Conservation (phyloP, 2,797 vertebrate genomes). For the Sternotherus odoratus region DNA sequence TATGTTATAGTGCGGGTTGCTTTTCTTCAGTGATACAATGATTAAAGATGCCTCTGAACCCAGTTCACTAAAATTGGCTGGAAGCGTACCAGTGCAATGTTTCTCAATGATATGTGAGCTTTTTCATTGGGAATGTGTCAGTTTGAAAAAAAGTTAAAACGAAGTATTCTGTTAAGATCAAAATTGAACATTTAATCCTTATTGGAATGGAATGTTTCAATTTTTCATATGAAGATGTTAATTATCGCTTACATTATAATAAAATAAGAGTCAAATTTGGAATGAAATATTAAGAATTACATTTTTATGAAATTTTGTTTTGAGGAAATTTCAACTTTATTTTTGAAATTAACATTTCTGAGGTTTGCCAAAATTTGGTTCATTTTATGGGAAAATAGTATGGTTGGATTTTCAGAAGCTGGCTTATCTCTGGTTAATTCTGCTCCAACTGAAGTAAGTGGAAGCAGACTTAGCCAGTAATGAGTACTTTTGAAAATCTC, state of each 20-base stretch:
- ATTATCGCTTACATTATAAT: too few species aligned
- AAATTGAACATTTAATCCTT: neutral
- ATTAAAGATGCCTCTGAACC: slow-evolving; percentile 23
- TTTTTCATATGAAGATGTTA: slow-evolving; percentile 32
- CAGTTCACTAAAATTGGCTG: neutral
- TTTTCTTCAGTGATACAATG: slow-evolving; percentile 16
- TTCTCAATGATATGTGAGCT: slow-evolving; percentile 10
- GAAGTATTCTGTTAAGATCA: neutral
- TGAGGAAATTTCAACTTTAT: neutral
- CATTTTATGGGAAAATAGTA: neutral
- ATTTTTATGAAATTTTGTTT: neutral
- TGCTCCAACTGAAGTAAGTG: neutral
- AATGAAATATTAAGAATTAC: neutral
- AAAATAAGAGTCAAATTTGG: too few species aligned
- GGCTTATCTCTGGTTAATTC: neutral
- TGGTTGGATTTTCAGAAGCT: neutral
- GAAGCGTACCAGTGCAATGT: neutral
- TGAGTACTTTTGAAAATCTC: neutral
- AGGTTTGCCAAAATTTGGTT: neutral
- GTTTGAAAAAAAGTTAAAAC: neutral
- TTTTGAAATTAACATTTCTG: neutral
- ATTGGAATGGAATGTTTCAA: neutral
- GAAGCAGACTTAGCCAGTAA: neutral
- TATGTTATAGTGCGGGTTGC: neutral
- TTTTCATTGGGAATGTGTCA: neutral